phyloP scores from a whole-genome alignment of 2,797 vertebrate genomes.

The Acanthurus lineatus region DNA sequence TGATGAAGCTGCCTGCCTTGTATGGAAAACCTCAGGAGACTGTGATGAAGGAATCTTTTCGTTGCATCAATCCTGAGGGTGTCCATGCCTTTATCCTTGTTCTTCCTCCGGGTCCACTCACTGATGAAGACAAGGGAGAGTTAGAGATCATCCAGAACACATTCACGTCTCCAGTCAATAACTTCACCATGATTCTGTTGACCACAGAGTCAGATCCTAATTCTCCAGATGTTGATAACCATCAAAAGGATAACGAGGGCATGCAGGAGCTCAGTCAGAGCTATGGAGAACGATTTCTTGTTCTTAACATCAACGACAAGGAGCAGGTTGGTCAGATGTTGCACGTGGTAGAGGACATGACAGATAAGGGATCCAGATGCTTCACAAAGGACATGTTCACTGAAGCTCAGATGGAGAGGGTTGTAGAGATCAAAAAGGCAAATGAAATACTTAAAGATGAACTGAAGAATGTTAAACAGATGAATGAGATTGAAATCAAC shows the following conservation, averaged over 20 bases:
- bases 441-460: not conserved
- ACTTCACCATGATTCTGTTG: constrained; percentile 60
- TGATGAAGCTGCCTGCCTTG: constrained; percentile 49
- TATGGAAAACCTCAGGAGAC: not conserved
- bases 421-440: not conserved
- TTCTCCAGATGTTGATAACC: not conserved
- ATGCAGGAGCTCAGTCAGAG: constrained; percentile 24
- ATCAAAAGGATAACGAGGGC: not conserved
- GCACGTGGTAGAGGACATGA: not conserved
- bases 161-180: constrained; percentile 43
- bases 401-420: constrained; percentile 2
- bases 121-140: constrained; percentile 62
- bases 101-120: constrained; percentile 43
- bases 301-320: constrained; percentile 23
- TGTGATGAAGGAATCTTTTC: constrained; percentile 84
- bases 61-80: constrained; percentile 76
- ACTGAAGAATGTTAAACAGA: no score
- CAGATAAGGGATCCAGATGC: not conserved
- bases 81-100: constrained; percentile 73
- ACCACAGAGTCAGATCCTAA: constrained; percentile 43
- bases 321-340: constrained; percentile 21
- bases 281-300: constrained; percentile 31
- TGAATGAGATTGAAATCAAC: no score
- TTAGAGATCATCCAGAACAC: constrained; percentile 51
- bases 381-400: constrained; percentile 27